phyloP scores from a whole-genome alignment of 2,113 vertebrate species.

The Gila orcuttii region DNA sequence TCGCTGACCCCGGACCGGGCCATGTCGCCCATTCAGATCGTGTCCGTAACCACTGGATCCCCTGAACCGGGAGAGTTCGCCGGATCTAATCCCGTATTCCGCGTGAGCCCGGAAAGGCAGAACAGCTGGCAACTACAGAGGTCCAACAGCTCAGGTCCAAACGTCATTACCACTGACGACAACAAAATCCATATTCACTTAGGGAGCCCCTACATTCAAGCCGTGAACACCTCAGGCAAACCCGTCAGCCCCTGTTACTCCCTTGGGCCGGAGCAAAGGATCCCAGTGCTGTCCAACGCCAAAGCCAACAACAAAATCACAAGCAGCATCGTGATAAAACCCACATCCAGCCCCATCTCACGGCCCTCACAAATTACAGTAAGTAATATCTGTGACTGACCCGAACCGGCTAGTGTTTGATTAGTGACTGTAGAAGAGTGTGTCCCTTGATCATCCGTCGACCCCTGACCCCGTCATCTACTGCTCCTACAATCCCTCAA shows the following conservation, averaged over 20 bases:
- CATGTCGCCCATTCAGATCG: slow-evolving; percentile 88
- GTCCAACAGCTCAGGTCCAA: slow-evolving; percentile 90
- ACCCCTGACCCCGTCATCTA: slow-evolving; percentile 53
- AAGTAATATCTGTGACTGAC: slow-evolving; percentile 96
- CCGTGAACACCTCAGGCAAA: slow-evolving; percentile 79
- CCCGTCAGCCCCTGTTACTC: slow-evolving; percentile 76
- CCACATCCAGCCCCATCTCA: slow-evolving; percentile 89
- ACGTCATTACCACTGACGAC: slow-evolving; percentile 97
- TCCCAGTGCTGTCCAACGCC: slow-evolving; percentile 81
- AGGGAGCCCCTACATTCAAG: slow-evolving; percentile 90
- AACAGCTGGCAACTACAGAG: slow-evolving; percentile 90
- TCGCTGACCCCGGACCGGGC: slow-evolving; percentile 90
- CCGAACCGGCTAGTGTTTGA: slow-evolving; percentile 15
- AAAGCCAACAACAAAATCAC: slow-evolving; percentile 93
- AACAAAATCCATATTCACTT: slow-evolving; percentile 99
- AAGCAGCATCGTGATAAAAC: slow-evolving; percentile 98
- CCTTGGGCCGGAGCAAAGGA: slow-evolving; percentile 83
- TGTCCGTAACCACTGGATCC: slow-evolving; percentile 83
- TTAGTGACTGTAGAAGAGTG: slow-evolving; percentile 3
- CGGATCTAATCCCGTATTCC: slow-evolving; percentile 85
- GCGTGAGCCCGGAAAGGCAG: slow-evolving; percentile 90
- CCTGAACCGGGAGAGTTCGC: slow-evolving; percentile 86
- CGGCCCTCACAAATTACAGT: slow-evolving; percentile 97
- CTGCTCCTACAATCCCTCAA: slow-evolving; percentile 65
- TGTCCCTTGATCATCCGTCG: not conserved